Percentiles rank a stretch among this genome's conserved stretches.
phyloP scores from a whole-genome alignment of 2,888 invertebrate species.

The Marasmarcha lunaedactyla region DNA sequence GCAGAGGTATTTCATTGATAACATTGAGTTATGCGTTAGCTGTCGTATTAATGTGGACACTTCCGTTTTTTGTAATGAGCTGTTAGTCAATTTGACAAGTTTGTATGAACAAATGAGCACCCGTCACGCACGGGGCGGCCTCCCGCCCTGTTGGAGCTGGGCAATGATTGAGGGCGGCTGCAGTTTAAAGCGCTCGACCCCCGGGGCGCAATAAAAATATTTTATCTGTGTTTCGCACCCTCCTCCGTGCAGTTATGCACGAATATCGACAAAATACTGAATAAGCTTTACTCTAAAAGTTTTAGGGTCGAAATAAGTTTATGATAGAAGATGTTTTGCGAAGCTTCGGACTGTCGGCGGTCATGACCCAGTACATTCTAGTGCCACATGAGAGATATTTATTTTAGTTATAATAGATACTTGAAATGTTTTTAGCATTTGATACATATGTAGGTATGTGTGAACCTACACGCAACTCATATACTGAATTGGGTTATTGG shows the following conservation, averaged over 20 bases:
- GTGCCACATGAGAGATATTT: neutral
- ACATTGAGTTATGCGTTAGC: constrained; percentile 8
- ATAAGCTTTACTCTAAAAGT: neutral
- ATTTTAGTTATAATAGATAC: neutral
- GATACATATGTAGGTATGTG: no score
- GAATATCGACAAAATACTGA: neutral
- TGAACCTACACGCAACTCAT: no score
- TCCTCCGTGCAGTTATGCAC: neutral
- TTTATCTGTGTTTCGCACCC: constrained; percentile 1
- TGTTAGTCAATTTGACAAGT: constrained; percentile 4
- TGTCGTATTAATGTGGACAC: constrained; percentile 15
- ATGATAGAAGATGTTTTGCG: no score
- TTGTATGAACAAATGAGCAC: constrained; percentile 26
- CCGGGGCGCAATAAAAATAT: neutral
- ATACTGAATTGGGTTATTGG: no score
- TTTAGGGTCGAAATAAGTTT: neutral
- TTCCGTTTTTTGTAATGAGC: constrained; percentile 18
- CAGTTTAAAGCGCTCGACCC: neutral
- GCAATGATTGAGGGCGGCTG: constrained; percentile 29
- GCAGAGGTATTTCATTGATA: neutral
- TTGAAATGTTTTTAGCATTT: neutral
- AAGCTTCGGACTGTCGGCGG: no score
- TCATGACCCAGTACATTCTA: no score
- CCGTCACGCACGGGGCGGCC: constrained; percentile 22
- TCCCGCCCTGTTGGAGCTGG: neutral